Conservation (phyloP, 2,797 vertebrate species). For the Tauraco hartlaubi region DNA sequence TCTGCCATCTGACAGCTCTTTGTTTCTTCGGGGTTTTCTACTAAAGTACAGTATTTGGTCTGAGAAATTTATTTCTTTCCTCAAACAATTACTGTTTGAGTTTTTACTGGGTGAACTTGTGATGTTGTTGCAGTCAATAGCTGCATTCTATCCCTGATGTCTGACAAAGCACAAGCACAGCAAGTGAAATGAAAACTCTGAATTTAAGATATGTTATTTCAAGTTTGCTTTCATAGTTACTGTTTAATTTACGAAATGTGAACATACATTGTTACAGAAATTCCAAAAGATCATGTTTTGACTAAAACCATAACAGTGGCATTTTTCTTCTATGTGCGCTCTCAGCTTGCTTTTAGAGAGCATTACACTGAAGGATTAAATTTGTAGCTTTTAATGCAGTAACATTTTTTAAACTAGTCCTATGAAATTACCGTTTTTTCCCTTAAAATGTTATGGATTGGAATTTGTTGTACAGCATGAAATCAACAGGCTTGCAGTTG, state of each 20-base stretch:
- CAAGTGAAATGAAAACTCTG: background rate
- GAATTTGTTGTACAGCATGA: background rate
- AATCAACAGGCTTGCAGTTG: background rate
- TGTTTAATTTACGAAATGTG: background rate
- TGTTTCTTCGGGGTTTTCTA: background rate
- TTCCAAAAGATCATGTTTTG: background rate
- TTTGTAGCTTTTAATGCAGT: background rate
- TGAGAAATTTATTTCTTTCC: slow-evolving; percentile 14
- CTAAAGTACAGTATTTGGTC: background rate
- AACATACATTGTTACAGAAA: background rate
- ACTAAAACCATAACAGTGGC: background rate
- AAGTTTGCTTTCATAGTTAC: slow-evolving; percentile 21
- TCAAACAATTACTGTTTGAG: background rate
- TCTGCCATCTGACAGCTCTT: background rate
- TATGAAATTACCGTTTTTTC: background rate
- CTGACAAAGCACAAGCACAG: background rate
- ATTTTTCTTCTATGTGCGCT: background rate
- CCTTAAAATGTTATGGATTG: background rate
- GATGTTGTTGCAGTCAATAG: background rate
- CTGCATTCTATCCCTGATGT: background rate
- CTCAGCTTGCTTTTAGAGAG: background rate
- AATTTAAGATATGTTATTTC: background rate
- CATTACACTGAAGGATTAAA: background rate
- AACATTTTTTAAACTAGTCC: background rate
- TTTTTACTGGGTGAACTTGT: background rate